These are phyloP conservation scores for Drusus annulatus DNA, from an alignment of 1,140 invertebrate genomes.

Conservation along the genomic window DNA sequence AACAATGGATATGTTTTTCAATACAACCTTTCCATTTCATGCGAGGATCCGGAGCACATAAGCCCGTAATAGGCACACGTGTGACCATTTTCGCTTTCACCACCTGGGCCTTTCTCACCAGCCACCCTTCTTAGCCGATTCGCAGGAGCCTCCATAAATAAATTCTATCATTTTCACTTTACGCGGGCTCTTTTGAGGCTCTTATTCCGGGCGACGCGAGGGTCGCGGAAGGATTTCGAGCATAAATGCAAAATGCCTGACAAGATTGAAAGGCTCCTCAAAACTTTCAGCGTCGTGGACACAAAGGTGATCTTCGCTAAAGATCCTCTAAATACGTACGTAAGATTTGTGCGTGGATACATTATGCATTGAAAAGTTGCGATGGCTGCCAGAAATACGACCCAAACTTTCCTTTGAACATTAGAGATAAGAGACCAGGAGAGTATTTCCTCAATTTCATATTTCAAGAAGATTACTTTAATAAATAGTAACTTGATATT, in stretches of 20 bases:
- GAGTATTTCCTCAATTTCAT: too few species aligned
- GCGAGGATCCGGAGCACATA: background rate
- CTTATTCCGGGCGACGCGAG: slow-evolving; percentile 18
- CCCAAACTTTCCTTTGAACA: background rate
- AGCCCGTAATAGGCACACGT: slow-evolving; percentile 52
- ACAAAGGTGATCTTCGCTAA: slow-evolving; percentile 5
- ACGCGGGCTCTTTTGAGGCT: slow-evolving; percentile 11
- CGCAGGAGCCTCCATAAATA: slow-evolving; percentile 45
- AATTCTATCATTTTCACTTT: slow-evolving; percentile 49
- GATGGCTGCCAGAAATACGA: background rate
- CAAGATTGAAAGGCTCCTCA: slow-evolving; percentile 9
- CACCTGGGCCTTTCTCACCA: slow-evolving; percentile 43
- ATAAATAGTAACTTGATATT: too few species aligned
- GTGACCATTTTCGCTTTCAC: slow-evolving; percentile 44
- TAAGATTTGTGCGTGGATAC: slow-evolving; percentile 8
- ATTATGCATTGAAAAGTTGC: slow-evolving; percentile 7
- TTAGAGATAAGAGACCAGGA: background rate
- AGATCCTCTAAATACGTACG: slow-evolving; percentile 6
- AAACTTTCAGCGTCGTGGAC: background rate
- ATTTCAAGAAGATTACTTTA: too few species aligned
- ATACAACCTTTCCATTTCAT: slow-evolving; percentile 13
- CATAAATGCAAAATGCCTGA: slow-evolving; percentile 34
- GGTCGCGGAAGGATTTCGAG: slow-evolving; percentile 29
- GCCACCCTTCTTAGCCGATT: slow-evolving; percentile 13
- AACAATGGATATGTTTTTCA: slow-evolving; percentile 35